A percentile compares a stretch with the other conserved stretches of the same genome.
Evolutionary conservation across 2,797 vertebrate species (phyloP).

Genomic region (Bradypus variegatus): DNA sequence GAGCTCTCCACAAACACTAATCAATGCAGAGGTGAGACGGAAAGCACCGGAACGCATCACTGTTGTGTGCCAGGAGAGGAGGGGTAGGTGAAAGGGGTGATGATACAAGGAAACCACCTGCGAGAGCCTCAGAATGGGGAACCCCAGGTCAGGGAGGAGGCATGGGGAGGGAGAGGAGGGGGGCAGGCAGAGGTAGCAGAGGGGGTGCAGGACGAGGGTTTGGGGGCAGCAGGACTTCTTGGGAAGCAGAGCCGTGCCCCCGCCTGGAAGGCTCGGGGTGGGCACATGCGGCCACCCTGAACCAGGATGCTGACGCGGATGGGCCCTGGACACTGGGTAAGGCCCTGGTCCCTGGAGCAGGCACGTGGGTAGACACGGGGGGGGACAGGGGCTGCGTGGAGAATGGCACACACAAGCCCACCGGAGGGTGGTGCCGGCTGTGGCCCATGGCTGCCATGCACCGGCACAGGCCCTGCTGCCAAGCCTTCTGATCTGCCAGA

Average conservation of each 20-base stretch:
- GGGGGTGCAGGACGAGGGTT: neutral
- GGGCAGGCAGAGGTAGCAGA: neutral
- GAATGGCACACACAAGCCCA: constrained; percentile 4
- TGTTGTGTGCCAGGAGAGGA: neutral
- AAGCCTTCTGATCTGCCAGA: constrained; percentile 52
- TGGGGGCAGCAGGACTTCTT: neutral
- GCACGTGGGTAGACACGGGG: neutral
- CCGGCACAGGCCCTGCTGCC: constrained; percentile 29
- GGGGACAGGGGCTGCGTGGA: neutral
- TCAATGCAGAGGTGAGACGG: neutral
- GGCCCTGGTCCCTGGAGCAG: neutral
- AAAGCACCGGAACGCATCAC: constrained; percentile 9
- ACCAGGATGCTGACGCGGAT: too few relatives aligned
- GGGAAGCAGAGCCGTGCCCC: too few relatives aligned
- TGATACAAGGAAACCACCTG: constrained; percentile 9
- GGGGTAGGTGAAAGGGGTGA: neutral
- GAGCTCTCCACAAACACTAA: neutral
- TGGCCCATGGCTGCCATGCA: constrained; percentile 53
- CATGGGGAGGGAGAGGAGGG: neutral
- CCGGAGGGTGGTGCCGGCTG: constrained; percentile 36
- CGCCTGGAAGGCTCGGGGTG: neutral
- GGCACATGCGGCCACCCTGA: neutral
- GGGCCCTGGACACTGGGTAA: neutral
- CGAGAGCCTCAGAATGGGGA: constrained; percentile 15
- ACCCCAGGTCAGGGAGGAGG: neutral